phyloP scores from a whole-genome alignment of 2,113 vertebrate species.

The Pandion haliaetus region DNA sequence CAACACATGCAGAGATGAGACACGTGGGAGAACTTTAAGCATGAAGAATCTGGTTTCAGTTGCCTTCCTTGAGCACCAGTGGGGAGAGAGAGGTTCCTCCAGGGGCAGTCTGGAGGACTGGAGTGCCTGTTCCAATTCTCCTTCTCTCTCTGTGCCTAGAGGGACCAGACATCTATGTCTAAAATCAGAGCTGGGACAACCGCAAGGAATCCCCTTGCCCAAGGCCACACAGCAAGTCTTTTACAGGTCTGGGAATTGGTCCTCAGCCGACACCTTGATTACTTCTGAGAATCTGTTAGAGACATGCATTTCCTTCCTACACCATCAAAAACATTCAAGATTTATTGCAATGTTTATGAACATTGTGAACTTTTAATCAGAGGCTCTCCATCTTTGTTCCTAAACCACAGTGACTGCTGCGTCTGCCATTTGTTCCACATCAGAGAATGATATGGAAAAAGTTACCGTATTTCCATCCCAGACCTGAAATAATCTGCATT shows the following conservation, averaged over 20 bases:
- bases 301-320: neutral
- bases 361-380: neutral
- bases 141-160: neutral
- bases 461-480: neutral
- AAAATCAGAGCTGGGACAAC: neutral
- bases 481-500: neutral
- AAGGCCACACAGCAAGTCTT: neutral
- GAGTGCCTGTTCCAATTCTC: neutral
- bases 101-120: neutral
- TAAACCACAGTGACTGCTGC: neutral
- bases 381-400: neutral
- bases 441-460: neutral
- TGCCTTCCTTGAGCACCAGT: neutral
- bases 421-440: neutral
- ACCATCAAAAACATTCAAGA: neutral
- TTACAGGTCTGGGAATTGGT: neutral
- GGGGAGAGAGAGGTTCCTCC: neutral
- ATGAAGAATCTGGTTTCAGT: neutral
- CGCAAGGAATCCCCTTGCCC: neutral
- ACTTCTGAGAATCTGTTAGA: neutral
- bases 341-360: neutral
- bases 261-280: neutral
- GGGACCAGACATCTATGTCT: neutral
- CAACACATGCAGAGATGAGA: neutral
- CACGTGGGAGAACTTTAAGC: neutral